A percentile compares a stretch with the other conserved stretches of the same genome.
phyloP scores from a whole-genome alignment of 53 echinoderm and acorn worm genomes.

The Henricia sp. region DNA sequence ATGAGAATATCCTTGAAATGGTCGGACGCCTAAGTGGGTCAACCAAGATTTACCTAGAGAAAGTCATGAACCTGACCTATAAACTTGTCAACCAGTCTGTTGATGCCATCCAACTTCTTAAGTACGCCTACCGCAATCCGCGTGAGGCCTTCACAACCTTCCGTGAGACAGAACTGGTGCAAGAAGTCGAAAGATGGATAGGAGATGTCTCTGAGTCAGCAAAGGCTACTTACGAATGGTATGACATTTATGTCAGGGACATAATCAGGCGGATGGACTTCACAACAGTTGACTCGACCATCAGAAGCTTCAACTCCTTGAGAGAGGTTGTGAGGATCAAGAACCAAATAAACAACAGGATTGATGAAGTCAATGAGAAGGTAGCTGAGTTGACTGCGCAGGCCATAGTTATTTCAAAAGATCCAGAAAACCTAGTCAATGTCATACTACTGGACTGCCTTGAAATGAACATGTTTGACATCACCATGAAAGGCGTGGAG shows the following conservation, averaged over 20 bases:
- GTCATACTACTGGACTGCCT: conserved; percentile 1
- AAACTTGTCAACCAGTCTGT: conserved; percentile 45
- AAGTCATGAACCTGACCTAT: conserved; percentile 56
- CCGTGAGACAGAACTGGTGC: conserved; percentile 45
- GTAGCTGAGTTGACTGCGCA: conserved; percentile 56
- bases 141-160: conserved; percentile 32
- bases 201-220: conserved; percentile 18
- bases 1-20: conserved; percentile 26
- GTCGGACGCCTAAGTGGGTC: conserved; percentile 35
- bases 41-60: conserved; percentile 52
- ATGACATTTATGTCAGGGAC: conserved; percentile 29
- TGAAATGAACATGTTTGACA: conserved; percentile 45
- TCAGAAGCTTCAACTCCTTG: conserved; percentile 45
- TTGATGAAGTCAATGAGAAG: conserved; percentile 34
- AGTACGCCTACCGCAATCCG: conserved; percentile 62
- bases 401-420: conserved; percentile 42
- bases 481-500: conserved; percentile 8
- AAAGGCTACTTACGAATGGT: neutral
- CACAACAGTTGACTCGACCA: conserved; percentile 47
- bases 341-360: conserved; percentile 3
- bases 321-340: conserved; percentile 27
- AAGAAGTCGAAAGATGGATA: conserved; percentile 13
- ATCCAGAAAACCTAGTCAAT: conserved; percentile 50
- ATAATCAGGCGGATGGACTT: conserved; percentile 54
- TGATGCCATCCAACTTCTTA: conserved; percentile 67